Conservation (phyloP, 2,113 vertebrate species). For the Dasyprocta punctata region DNA sequence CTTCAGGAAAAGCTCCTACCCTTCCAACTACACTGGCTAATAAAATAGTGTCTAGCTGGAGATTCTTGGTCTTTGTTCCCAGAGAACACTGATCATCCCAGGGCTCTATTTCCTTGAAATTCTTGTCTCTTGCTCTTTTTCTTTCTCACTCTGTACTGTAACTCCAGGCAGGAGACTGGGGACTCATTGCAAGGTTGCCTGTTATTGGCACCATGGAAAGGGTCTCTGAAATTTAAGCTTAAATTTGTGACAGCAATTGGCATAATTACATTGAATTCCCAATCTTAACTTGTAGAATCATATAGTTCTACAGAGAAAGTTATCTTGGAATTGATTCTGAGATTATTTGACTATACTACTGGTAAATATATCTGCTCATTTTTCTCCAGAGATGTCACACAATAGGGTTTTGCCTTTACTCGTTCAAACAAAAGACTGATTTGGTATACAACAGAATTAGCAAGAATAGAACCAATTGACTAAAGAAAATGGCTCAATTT, state of each 20-base stretch:
- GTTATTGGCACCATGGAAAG: neutral
- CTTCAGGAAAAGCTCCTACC: neutral
- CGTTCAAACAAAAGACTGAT: conserved; percentile 6
- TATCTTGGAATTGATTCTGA: neutral
- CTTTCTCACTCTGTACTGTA: neutral
- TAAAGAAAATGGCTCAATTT: neutral
- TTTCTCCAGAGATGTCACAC: neutral
- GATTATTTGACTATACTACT: neutral
- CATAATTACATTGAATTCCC: neutral
- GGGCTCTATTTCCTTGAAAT: neutral
- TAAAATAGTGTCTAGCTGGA: neutral
- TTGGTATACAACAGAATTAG: neutral
- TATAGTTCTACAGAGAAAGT: neutral
- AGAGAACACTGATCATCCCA: neutral
- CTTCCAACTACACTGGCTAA: neutral
- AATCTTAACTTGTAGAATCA: neutral
- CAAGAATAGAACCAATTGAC: neutral
- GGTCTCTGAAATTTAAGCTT: neutral
- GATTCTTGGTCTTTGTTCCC: neutral
- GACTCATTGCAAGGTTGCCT: neutral
- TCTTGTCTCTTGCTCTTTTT: neutral
- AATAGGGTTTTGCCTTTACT: conserved; percentile 14
- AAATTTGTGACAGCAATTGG: neutral
- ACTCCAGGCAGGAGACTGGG: neutral
- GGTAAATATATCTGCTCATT: neutral